Evolutionary conservation across 2,797 vertebrate species (phyloP), one percentile per base, ranked within the genome.

Genomic region (Halcyon leucocephala): DNA sequence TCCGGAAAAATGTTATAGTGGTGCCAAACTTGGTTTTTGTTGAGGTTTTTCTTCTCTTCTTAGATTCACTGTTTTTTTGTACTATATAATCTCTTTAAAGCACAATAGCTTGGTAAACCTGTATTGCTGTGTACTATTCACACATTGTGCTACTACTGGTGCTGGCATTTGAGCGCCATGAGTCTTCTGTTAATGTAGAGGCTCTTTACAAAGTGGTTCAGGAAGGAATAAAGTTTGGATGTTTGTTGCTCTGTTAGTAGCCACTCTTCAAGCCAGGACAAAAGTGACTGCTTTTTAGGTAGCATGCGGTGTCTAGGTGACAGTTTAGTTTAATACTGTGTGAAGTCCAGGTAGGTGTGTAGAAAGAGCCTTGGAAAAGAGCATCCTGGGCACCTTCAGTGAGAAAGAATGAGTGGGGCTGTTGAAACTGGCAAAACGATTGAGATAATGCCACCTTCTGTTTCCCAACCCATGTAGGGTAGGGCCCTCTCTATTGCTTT

Each of bases 401-500:
- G 2, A 18, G 60, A 44, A 60, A 37, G 61, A 93, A 35, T 33
- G 61, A 94, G 41, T 4, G 25, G 70, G 82, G 48, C 60, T 80
- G 78, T 90, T 92, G 88, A 76, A 88, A 86, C 74, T 54, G 83
- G 60, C 14, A 11, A 35, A 90, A 52, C 0, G 4, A 35, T 72
- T 49, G 90, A 71, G 90, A 80, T 94, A 91, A 94, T 79, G 54
- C 89, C 60, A 81, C 72, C 76, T 73, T 85, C 44, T 90, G 54
- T 94, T 93, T 95, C 94, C 25, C 93, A 96, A 96, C 83, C 46
- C 71, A 6, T 19, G 42, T 76, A 96, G 95, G 95, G 95, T 91
- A 96, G 96, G 96, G 96, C 96, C 82, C 29, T 96, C 58, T 82
- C 66, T 93, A 33, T 86, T 96, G 90, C 96, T 94, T 93, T 91